phyloP scores from a whole-genome alignment of 2,888 invertebrate genomes.

The Aleiodes alternator region DNA sequence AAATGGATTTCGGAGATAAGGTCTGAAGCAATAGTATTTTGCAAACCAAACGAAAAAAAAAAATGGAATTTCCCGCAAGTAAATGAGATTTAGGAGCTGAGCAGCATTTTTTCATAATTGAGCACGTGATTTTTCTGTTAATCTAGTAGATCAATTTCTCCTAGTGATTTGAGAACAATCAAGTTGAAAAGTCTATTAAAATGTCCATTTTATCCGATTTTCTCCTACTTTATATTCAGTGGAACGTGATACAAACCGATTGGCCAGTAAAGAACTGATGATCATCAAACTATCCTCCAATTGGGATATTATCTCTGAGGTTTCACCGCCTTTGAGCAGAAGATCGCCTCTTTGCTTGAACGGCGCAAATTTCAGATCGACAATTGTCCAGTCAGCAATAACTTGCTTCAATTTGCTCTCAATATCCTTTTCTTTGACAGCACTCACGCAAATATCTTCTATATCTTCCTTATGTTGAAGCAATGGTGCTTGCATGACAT shows the following conservation, averaged over 20 bases:
- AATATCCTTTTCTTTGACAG: conserved; percentile 93
- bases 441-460: conserved; percentile 93
- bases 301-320: conserved; percentile 85
- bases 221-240: conserved; percentile 1
- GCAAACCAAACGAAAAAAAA: too few relatives aligned
- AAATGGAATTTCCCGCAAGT: too few relatives aligned
- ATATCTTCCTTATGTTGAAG: conserved; percentile 90
- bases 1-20: too few relatives aligned
- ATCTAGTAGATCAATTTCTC: too few relatives aligned
- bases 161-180: background rate
- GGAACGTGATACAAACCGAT: conserved; percentile 78
- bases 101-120: too few relatives aligned
- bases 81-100: too few relatives aligned
- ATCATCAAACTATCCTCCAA: conserved; percentile 93
- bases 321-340: conserved; percentile 85
- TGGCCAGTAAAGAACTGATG: conserved; percentile 89
- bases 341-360: conserved; percentile 92
- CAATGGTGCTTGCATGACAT: conserved; percentile 90
- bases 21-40: too few relatives aligned
- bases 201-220: too few relatives aligned
- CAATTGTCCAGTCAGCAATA: conserved; percentile 86
- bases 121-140: too few relatives aligned
- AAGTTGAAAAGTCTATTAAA: background rate
- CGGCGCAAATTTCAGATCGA: conserved; percentile 82
- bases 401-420: conserved; percentile 91